These are phyloP conservation scores for Chrysogorgia sp. DNA, from an alignment of 92 coral and sea anemone species.

Conservation along the genomic window DNA sequence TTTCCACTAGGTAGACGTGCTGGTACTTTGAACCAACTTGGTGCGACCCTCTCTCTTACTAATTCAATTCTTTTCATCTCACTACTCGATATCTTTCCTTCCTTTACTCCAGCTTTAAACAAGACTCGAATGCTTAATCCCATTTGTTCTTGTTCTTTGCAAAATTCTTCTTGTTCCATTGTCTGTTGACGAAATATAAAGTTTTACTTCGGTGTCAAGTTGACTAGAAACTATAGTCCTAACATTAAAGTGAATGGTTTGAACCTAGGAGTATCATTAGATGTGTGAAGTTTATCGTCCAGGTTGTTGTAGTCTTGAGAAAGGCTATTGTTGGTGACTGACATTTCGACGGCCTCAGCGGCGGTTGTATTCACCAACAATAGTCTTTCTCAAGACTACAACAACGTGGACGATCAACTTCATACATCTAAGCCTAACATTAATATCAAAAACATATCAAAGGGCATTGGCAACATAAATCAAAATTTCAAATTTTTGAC, in stretches of 20 bases:
- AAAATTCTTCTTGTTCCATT: constrained; percentile 5
- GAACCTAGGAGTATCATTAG: too few relatives aligned
- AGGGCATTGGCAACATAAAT: too few relatives aligned
- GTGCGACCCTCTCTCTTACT: not conserved
- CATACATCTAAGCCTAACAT: too few relatives aligned
- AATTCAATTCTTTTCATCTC: constrained; percentile 2
- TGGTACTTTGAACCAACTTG: constrained; percentile 2
- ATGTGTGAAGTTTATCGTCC: too few relatives aligned
- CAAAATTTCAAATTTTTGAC: too few relatives aligned
- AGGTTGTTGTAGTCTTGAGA: too few relatives aligned
- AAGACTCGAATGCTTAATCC: not conserved
- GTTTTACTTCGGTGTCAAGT: not conserved
- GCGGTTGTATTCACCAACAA: too few relatives aligned
- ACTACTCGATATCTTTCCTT: constrained; percentile 5
- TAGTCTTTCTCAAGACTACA: too few relatives aligned
- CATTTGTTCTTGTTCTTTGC: constrained; percentile 9
- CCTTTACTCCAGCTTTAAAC: constrained; percentile 14
- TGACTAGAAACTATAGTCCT: not conserved
- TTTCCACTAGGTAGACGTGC: not conserved
- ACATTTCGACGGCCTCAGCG: too few relatives aligned
- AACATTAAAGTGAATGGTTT: too few relatives aligned
- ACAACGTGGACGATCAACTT: too few relatives aligned
- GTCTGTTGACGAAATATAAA: not conserved
- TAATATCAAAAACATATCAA: not conserved
- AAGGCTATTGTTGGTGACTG: too few relatives aligned